Evolutionary conservation across 1,140 invertebrate species (phyloP).

Genomic region (Drosophila azteca): DNA sequence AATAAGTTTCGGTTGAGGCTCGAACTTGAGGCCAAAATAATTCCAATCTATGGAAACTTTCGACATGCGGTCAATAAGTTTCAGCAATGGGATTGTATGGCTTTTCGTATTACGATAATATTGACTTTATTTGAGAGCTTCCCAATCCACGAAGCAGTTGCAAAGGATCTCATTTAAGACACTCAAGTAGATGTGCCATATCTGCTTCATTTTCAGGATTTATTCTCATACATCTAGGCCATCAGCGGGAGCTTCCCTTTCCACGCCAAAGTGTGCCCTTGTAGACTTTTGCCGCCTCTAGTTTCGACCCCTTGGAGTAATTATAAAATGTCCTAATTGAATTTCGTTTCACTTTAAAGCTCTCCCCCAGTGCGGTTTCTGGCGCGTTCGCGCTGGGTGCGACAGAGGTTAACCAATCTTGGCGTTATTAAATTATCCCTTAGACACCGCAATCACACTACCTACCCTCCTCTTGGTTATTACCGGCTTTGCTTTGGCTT

Average conservation of each 20-base stretch:
- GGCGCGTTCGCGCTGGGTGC: no score
- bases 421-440: constrained; percentile 54
- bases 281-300: no score
- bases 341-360: constrained; percentile 42
- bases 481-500: constrained; percentile 24
- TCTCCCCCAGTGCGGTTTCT: constrained; percentile 1
- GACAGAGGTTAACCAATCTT: constrained; percentile 39
- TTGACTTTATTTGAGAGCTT: constrained; percentile 15
- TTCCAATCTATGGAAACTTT: constrained; percentile 52
- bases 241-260: no score
- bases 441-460: constrained; percentile 49
- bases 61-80: constrained; percentile 51
- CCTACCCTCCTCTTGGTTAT: constrained; percentile 22
- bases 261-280: no score
- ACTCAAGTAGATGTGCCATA: no score
- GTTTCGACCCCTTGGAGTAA: constrained; percentile 8
- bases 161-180: no score
- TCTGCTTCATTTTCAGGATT: no score
- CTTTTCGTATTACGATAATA: constrained; percentile 38
- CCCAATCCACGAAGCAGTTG: no score
- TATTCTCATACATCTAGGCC: no score
- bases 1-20: constrained; percentile 49
- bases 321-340: constrained; percentile 46
- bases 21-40: constrained; percentile 35
- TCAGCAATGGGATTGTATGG: constrained; percentile 26